A percentile compares a stretch with the other conserved stretches of the same genome.
Conservation (phyloP, 2,888 invertebrate species). For the Agrochola lychnidis region DNA sequence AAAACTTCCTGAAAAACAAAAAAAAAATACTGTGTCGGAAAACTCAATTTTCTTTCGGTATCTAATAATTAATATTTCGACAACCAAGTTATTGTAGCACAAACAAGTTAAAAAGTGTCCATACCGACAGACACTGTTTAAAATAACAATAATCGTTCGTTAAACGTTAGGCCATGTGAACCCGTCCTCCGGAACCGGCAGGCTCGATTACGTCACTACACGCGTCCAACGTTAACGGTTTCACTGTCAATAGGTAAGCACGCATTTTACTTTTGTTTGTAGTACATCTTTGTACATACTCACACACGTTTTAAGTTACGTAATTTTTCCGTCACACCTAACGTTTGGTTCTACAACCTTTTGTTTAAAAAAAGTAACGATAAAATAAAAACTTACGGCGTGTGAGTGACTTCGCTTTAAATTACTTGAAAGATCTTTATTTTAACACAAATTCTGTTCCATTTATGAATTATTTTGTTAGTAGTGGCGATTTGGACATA, state of each 20-base stretch:
- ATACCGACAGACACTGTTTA: background rate
- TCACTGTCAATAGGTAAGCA: slow-evolving; percentile 78
- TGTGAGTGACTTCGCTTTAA: slow-evolving; percentile 8
- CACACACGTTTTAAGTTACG: slow-evolving; percentile 54
- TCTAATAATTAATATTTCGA: background rate
- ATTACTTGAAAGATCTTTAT: background rate
- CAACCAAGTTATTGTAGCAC: background rate
- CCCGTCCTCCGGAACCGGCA: slow-evolving; percentile 68
- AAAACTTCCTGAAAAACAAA: background rate
- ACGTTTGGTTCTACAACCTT: slow-evolving; percentile 20
- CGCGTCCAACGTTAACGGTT: slow-evolving; percentile 80
- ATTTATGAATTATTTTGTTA: background rate
- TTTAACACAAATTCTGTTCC: background rate
- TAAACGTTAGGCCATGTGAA: slow-evolving; percentile 64
- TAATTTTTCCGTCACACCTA: slow-evolving; percentile 50
- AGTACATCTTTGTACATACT: slow-evolving; percentile 67
- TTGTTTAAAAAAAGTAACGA: slow-evolving; percentile 12
- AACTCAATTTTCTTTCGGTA: background rate
- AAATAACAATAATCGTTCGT: slow-evolving; percentile 44
- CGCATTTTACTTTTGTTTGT: slow-evolving; percentile 74
- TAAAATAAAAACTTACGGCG: background rate
- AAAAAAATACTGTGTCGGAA: background rate
- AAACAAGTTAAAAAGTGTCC: background rate
- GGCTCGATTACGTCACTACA: slow-evolving; percentile 80
- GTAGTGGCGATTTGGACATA: background rate